Base-by-base conservation (phyloP, 2,888 invertebrate genomes). In the Leptogaster cylindrica region DNA sequence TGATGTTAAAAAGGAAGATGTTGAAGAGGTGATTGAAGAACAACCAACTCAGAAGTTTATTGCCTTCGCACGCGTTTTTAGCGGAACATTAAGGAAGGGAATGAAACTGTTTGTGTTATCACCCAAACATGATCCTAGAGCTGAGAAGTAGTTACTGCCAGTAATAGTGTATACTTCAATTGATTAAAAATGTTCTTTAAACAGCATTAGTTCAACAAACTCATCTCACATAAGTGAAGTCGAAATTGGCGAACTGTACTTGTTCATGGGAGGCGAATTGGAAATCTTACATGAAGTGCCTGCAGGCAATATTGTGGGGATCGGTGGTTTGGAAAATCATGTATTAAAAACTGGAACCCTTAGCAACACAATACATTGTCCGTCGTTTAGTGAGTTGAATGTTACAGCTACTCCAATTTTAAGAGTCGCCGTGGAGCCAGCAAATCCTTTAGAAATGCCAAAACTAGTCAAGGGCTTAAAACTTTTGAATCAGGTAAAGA, bases 191-290 rank as follows among this genome's bases (percentile, higher is more conserved):
- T 46, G 41, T 31, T 28, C 65, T 46, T 41, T 16, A 68, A 68
- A 8, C 16, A 73, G 73, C 4, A 67, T 66, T 2, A 70, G 73
- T 23, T 68, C 68, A 4, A 27, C 70, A 2, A 70, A 76, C 18
- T 79, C 80, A 0, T 78, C 78, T 78, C 84, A 77, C 48, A 75
- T 80, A 18, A 77, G 71, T 10, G 75, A 75, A 50, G 79, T 79
- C 0, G 83, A 76, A 1, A 85, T 97, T 8, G 86, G 88, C 51
- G 88, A 91, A 69, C 81, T 99, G 1, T 99, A 93, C 77, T 83
- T 96, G 73, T 84, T 98, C 68, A 94, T 97, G 92, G 99, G 98
- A 5, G 85, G 94, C 73, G 97, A 98, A 75, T 79, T 97, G 65
- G 90, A 93, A 78, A 78, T 83, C 0, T 84, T 97, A 33, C 88